Conservation (phyloP, 2,797 vertebrate species). For the Periparus ater region DNA sequence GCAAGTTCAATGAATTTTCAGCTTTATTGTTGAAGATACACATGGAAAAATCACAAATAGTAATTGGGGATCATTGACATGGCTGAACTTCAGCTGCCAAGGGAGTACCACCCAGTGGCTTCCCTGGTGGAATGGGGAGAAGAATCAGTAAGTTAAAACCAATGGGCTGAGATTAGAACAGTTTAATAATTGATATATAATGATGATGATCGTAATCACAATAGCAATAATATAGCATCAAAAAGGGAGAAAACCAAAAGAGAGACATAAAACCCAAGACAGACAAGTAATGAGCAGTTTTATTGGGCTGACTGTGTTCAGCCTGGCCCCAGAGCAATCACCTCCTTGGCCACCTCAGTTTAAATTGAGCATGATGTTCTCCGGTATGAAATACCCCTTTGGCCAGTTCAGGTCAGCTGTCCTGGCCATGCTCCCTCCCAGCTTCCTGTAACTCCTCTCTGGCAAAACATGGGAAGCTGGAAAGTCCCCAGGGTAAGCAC, state of each 20-base stretch:
- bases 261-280: neutral
- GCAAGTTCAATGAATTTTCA: neutral
- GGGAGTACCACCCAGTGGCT: neutral
- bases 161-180: neutral
- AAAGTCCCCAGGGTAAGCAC: neutral
- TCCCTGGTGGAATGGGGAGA: neutral
- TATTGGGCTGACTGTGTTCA: neutral
- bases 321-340: neutral
- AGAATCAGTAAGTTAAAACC: neutral
- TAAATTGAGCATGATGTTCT: neutral
- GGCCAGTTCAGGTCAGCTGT: neutral
- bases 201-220: neutral
- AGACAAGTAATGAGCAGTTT: neutral
- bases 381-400: neutral
- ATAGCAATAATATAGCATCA: neutral
- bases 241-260: neutral
- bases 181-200: neutral
- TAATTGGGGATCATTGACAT: neutral
- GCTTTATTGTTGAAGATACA: neutral
- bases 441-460: neutral
- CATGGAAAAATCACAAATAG: neutral
- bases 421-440: neutral
- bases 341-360: neutral
- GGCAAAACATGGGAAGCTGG: neutral
- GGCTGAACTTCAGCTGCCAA: neutral